Evolutionary conservation across 2,888 invertebrate species (phyloP).

Genomic region (Spatulosminthurus flaviceps): DNA sequence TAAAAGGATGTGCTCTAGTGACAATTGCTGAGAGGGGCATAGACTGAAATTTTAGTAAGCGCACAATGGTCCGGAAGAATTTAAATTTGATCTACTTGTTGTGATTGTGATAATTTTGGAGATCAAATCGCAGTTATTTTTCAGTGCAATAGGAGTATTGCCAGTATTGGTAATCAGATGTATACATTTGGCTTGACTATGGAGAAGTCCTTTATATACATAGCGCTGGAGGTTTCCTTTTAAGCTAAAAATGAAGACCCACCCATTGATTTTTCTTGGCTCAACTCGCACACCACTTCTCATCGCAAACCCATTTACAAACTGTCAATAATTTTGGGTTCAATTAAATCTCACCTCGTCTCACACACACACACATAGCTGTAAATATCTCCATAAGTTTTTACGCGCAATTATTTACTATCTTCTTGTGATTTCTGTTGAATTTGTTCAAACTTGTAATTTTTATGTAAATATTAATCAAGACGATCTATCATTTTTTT

Average conservation of each 20-base stretch:
- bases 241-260: constrained; percentile 32
- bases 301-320: background rate
- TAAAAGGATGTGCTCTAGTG: constrained; percentile 26
- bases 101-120: constrained; percentile 26
- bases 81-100: background rate
- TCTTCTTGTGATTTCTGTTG: too few relatives aligned
- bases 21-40: background rate
- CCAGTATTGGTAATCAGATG: too few relatives aligned
- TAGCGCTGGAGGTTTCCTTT: background rate
- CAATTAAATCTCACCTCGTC: constrained; percentile 1
- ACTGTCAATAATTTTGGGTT: background rate
- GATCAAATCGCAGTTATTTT: background rate
- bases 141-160: too few relatives aligned
- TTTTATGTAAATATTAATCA: too few relatives aligned
- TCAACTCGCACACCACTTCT: background rate
- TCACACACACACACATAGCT: background rate
- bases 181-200: background rate
- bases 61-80: background rate
- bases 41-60: background rate
- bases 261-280: constrained; percentile 40
- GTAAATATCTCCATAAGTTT: too few relatives aligned
- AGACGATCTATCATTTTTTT: too few relatives aligned
- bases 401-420: too few relatives aligned
- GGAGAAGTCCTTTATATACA: background rate
- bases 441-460: too few relatives aligned